Evolutionary conservation across 2,888 invertebrate species (phyloP).

Genomic region (Suillia variegata): DNA sequence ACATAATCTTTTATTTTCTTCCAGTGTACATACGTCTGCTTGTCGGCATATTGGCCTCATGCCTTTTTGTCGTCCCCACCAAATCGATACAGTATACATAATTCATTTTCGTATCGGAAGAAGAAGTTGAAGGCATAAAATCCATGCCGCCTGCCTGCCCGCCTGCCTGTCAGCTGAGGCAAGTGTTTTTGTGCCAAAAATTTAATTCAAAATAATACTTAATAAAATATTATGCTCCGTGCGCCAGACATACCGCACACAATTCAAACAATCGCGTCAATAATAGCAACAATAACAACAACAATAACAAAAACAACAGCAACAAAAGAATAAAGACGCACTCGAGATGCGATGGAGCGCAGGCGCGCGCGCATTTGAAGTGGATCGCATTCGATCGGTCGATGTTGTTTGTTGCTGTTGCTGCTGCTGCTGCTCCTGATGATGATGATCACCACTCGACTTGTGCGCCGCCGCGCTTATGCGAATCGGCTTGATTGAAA

Average conservation of each 20-base stretch:
- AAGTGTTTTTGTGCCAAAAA: conserved; percentile 45
- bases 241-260: conserved; percentile 5
- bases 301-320: conserved; percentile 20
- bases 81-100: neutral
- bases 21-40: neutral
- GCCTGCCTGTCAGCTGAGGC: conserved; percentile 43
- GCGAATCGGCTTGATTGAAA: conserved; percentile 46
- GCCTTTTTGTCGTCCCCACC: neutral
- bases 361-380: neutral
- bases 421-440: too few relatives aligned
- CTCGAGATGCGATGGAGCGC: too few relatives aligned
- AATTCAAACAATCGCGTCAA: conserved; percentile 5
- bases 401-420: too few relatives aligned
- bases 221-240: conserved; percentile 28
- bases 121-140: neutral
- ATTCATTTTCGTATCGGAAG: neutral
- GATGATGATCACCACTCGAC: too few relatives aligned
- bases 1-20: too few relatives aligned
- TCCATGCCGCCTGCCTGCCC: conserved; percentile 33
- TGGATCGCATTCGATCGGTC: too few relatives aligned
- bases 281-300: neutral
- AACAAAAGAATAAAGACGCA: neutral
- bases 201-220: conserved; percentile 44
- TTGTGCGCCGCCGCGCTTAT: too few relatives aligned
- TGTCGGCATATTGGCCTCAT: neutral